Percentiles rank a stretch among this genome's conserved stretches.
Conservation (phyloP, 2,797 vertebrate genomes). For the Sardinella longiceps region DNA sequence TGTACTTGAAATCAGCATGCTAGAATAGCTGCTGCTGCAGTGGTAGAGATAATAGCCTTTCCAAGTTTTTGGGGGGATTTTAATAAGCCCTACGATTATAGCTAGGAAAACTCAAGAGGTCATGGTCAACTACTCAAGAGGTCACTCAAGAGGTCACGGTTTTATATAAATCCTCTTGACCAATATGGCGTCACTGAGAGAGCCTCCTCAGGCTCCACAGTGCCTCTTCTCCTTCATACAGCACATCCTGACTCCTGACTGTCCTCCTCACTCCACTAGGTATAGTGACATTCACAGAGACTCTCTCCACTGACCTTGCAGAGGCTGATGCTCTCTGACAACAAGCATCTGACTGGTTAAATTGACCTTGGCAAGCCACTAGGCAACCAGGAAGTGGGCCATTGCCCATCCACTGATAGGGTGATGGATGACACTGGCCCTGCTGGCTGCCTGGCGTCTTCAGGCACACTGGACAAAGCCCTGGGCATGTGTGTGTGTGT, state of each 20-base stretch:
- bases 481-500: too few relatives aligned
- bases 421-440: conserved; percentile 27
- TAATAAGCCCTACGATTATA: too few relatives aligned
- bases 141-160: too few relatives aligned
- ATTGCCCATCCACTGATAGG: conserved; percentile 27
- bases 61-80: too few relatives aligned
- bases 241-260: too few relatives aligned
- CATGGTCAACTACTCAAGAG: too few relatives aligned
- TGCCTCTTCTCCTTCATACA: neutral
- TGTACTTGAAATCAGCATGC: too few relatives aligned
- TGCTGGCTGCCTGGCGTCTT: conserved; percentile 35
- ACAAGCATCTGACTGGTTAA: conserved; percentile 41
- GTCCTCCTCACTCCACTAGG: neutral
- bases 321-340: conserved; percentile 30
- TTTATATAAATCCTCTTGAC: too few relatives aligned
- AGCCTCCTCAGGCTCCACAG: neutral
- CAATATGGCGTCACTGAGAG: too few relatives aligned
- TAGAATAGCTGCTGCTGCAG: too few relatives aligned
- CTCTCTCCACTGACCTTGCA: neutral
- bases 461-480: neutral
- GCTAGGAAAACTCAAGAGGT: too few relatives aligned
- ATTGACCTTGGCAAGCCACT: conserved; percentile 42
- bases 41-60: too few relatives aligned
- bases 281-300: neutral
- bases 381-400: conserved; percentile 30